Base-by-base conservation (phyloP, 1,140 invertebrate species). In the Drosophila elegans region DNA sequence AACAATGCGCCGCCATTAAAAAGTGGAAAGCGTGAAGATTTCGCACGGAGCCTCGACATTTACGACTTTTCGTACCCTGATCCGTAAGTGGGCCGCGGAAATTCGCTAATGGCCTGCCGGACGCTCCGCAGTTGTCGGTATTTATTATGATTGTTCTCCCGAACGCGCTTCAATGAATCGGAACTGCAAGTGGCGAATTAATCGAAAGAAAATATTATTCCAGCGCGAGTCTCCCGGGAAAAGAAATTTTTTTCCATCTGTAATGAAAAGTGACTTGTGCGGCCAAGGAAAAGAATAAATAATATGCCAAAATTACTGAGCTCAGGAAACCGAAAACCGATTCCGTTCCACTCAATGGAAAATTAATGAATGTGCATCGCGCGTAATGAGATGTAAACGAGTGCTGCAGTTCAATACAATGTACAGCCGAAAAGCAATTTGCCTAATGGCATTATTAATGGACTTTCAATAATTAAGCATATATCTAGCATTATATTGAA, bases 21-120 rank as follows among this genome's bases (percentile, higher is more conserved):
- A 57, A 61, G 52, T 34, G 29, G 49, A 67, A 89, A 67, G 82
- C 63, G 84, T 80, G 84, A 88, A 80, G 76, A 61, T 71, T 80
- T 67, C 72, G 46, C 29, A 79, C 54, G 53, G 48, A 34, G 21
- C 29, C 13, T 49, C 51, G 59, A 64, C 59, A 67, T 54, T 67
- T 25, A 71, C 13, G 66, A 48, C 21, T 36, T 12, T 74, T 52
- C 41, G 21, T 25, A 9, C 10, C 51, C 59, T 9, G 42, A 13
- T 38, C 42, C 44, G 36, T 45, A 72, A 53, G 45, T 61, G 51
- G 41, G 55, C 39, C 63, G 76, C 75, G 84, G 67, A 88, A 69
- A 77, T 77, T 72, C 55, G 75, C 66, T 52, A 72, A 82, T 73
- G 79, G 62, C 53, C 36, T 45, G 56, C 79, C 83, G 83, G 83